phyloP scores from a whole-genome alignment of 2,797 vertebrate species.

The Sphenodon punctatus region DNA sequence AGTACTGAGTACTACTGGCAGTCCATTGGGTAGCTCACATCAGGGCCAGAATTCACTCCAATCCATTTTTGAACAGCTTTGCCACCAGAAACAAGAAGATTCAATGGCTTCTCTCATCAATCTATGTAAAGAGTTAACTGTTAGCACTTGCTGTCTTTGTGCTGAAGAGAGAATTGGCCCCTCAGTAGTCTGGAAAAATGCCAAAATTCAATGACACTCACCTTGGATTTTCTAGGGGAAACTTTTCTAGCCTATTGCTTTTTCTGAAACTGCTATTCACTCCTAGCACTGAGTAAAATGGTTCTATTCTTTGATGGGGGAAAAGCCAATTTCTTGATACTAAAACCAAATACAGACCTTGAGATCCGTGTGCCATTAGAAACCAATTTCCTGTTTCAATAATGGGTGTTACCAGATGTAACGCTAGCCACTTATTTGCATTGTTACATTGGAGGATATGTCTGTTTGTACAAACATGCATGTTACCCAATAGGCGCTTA shows the following conservation, averaged over 20 bases:
- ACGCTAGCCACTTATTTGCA: no score
- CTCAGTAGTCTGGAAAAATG: not conserved
- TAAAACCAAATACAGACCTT: conserved; percentile 19
- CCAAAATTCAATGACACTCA: not conserved
- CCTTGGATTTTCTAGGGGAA: not conserved
- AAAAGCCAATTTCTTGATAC: not conserved
- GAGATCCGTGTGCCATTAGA: not conserved
- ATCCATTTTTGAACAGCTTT: not conserved
- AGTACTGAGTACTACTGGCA: no score
- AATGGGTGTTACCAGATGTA: no score
- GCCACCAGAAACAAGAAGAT: no score
- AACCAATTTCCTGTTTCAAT: not conserved
- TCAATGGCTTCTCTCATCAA: not conserved
- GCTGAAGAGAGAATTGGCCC: not conserved
- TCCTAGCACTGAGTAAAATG: not conserved
- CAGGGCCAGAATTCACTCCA: no score
- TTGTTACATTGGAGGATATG: no score
- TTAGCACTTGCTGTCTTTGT: not conserved
- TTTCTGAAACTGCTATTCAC: not conserved
- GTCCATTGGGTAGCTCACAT: no score
- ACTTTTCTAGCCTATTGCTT: not conserved
- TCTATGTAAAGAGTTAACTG: not conserved
- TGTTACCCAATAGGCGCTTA: no score
- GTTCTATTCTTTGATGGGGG: conserved; percentile 18
- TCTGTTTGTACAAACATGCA: no score